phyloP scores from a whole-genome alignment of 2,113 vertebrate species.

The Poicephalus meyeri region DNA sequence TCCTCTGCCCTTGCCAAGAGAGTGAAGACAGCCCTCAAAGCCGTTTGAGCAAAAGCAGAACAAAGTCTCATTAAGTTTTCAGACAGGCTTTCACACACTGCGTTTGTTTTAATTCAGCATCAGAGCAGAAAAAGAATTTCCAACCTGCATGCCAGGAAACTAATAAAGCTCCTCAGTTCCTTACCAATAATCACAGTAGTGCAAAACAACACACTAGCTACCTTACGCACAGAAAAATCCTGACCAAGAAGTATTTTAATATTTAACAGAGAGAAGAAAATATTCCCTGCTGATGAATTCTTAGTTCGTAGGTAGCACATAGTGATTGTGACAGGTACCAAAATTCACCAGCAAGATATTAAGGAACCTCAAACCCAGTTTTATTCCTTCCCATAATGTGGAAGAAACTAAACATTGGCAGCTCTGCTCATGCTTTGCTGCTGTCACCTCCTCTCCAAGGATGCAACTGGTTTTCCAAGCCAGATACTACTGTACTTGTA shows the following conservation, averaged over 20 bases:
- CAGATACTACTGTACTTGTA: background rate
- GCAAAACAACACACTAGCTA: background rate
- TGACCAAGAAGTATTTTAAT: background rate
- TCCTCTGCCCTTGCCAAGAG: background rate
- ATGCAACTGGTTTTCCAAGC: background rate
- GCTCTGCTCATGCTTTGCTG: background rate
- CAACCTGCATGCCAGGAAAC: background rate
- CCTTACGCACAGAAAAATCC: background rate
- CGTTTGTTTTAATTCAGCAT: background rate
- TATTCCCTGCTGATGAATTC: background rate
- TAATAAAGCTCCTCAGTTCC: background rate
- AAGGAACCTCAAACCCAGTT: background rate
- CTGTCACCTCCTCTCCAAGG: background rate
- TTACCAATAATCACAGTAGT: background rate
- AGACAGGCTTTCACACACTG: background rate
- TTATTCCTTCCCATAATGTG: background rate
- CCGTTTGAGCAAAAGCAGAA: background rate
- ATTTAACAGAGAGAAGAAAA: background rate
- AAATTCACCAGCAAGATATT: background rate
- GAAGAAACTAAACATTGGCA: background rate
- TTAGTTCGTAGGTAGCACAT: background rate
- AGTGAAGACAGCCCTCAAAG: background rate
- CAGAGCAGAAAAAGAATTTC: background rate
- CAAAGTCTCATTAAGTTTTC: background rate
- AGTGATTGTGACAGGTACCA: background rate